A percentile compares a stretch with the other conserved stretches of the same genome.
These are phyloP conservation scores for Poeciliopsis gracilis DNA, from an alignment of 2,797 vertebrate genomes.

Conservation along the genomic window DNA sequence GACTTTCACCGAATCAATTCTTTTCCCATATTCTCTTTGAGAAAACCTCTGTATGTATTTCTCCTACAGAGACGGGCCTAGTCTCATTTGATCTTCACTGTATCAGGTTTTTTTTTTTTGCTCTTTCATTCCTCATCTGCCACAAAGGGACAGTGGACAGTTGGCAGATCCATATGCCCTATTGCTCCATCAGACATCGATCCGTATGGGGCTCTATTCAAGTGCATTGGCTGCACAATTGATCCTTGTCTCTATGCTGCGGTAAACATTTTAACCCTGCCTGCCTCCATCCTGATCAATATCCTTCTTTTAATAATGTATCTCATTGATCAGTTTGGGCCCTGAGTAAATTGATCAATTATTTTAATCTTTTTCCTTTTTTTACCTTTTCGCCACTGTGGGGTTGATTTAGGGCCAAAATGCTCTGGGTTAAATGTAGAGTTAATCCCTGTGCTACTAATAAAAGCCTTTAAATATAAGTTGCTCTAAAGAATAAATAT, in stretches of 20 bases:
- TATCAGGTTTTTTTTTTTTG: slow-evolving; percentile 20
- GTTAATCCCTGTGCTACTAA: neutral
- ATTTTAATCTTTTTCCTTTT: slow-evolving; percentile 77
- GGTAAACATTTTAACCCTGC: slow-evolving; percentile 82
- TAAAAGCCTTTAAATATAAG: slow-evolving; percentile 25
- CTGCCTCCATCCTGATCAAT: slow-evolving; percentile 79
- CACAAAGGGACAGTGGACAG: slow-evolving; percentile 65
- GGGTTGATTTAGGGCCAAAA: slow-evolving; percentile 63
- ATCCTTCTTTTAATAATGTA: slow-evolving; percentile 86
- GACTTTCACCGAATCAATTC: neutral
- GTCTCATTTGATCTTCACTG: slow-evolving; percentile 40
- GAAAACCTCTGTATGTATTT: slow-evolving; percentile 12
- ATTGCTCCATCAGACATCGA: slow-evolving; percentile 76
- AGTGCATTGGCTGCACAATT: slow-evolving; percentile 73
- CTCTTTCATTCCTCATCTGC: slow-evolving; percentile 51
- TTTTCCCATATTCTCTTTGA: slow-evolving; percentile 9
- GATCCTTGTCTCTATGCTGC: slow-evolving; percentile 77
- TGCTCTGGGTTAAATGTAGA: slow-evolving; percentile 54
- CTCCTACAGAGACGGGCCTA: slow-evolving; percentile 37
- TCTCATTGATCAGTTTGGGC: slow-evolving; percentile 84
- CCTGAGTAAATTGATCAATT: slow-evolving; percentile 84
- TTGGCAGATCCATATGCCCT: slow-evolving; percentile 70
- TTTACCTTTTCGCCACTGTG: slow-evolving; percentile 28
- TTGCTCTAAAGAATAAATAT: slow-evolving; percentile 1
- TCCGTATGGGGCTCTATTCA: slow-evolving; percentile 77